These are phyloP conservation scores for Galaxea fascicularis DNA, from an alignment of 92 coral and sea anemone species.

Conservation along the genomic window DNA sequence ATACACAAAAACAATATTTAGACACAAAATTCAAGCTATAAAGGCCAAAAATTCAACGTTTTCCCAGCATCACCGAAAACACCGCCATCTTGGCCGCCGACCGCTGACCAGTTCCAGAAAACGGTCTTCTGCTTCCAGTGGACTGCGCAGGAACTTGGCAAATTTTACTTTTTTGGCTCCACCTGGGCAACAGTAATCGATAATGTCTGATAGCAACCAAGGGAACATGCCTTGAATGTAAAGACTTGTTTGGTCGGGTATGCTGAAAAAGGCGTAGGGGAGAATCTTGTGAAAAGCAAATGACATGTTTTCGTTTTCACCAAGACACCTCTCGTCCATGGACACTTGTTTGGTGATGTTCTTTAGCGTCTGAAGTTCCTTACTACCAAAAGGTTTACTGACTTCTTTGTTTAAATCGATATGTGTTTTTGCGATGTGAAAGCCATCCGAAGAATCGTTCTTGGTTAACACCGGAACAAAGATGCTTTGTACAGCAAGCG, in stretches of 20 bases:
- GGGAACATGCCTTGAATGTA: constrained; percentile 74
- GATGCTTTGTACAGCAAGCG: constrained; percentile 17
- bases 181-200: constrained; percentile 66
- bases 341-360: constrained; percentile 32
- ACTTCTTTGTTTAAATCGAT: neutral
- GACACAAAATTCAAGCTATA: no score
- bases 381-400: neutral
- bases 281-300: constrained; percentile 28
- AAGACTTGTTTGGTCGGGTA: neutral
- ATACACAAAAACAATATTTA: no score
- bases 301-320: constrained; percentile 1
- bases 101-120: no score
- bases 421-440: neutral
- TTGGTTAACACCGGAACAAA: constrained; percentile 34
- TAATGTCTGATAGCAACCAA: constrained; percentile 55
- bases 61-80: no score
- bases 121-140: constrained; percentile 49
- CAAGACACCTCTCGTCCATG: constrained; percentile 47
- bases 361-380: neutral
- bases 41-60: no score
- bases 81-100: no score
- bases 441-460: constrained; percentile 27
- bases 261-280: constrained; percentile 24
- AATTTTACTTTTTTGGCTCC: constrained; percentile 44
- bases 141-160: constrained; percentile 56